Percentiles rank a stretch among this genome's conserved stretches.
These are phyloP conservation scores for Limosa lapponica DNA, from an alignment of 2,797 vertebrate species.

Conservation along the genomic window DNA sequence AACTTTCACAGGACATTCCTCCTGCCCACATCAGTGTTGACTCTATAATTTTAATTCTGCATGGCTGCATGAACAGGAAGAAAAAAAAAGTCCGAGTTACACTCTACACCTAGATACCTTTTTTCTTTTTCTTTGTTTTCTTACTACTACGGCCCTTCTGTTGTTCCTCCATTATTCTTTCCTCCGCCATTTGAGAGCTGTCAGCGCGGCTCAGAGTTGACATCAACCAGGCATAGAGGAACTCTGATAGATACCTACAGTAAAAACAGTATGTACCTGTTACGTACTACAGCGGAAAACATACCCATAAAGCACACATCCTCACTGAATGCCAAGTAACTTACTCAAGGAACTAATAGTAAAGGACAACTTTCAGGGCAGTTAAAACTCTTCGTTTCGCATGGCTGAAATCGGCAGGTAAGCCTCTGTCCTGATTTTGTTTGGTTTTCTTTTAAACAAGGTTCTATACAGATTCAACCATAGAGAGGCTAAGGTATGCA, in stretches of 20 bases:
- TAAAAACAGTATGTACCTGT: fast-evolving
- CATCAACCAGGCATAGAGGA: constrained; percentile 99
- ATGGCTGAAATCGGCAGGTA: not conserved
- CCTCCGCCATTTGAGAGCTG: constrained; percentile 97
- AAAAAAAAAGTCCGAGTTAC: not conserved
- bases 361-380: not conserved
- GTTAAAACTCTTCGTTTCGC: not conserved
- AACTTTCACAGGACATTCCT: not conserved
- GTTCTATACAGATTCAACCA: not conserved
- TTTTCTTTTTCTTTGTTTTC: constrained; percentile 99
- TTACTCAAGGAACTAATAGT: not conserved
- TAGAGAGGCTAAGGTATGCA: not conserved
- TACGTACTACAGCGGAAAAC: fast-evolving
- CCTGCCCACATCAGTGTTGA: not conserved
- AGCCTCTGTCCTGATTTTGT: fast-evolving
- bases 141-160: constrained; percentile 97
- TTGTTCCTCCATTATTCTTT: constrained; percentile 96
- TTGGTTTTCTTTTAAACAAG: not conserved
- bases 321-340: fast-evolving
- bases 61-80: not conserved
- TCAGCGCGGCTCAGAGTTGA: constrained; percentile 97
- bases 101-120: constrained; percentile 78
- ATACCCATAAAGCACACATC: fast-evolving
- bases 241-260: constrained; percentile 95
- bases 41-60: not conserved